Percentiles rank a stretch among this genome's conserved stretches.
These are phyloP conservation scores for Epinephelus moara DNA, from an alignment of 2,113 vertebrate species.

Conservation along the genomic window DNA sequence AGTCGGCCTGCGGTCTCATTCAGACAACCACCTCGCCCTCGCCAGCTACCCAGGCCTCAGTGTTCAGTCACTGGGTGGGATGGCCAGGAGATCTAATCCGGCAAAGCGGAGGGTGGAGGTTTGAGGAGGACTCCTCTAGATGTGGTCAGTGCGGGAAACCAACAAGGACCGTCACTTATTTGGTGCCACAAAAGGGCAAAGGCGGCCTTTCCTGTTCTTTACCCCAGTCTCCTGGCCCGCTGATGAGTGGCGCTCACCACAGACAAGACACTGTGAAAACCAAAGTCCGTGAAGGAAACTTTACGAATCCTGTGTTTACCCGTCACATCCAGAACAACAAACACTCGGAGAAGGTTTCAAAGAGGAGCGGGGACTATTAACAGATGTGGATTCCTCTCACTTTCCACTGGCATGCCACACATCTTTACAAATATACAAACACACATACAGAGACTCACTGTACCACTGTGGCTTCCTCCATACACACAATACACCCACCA, in stretches of 20 bases:
- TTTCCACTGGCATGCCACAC: conserved; percentile 68
- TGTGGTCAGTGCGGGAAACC: conserved; percentile 80
- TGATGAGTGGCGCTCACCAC: conserved; percentile 61
- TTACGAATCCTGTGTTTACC: conserved; percentile 46
- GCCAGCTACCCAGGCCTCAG: conserved; percentile 69
- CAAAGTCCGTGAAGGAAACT: conserved; percentile 28
- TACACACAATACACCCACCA: conserved; percentile 74
- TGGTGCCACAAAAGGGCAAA: conserved; percentile 68
- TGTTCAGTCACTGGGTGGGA: conserved; percentile 81
- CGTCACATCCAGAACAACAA: conserved; percentile 60
- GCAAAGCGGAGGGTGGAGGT: conserved; percentile 70
- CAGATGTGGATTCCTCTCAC: conserved; percentile 70
- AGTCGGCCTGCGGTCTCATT: conserved; percentile 81
- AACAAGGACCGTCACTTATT: conserved; percentile 71
- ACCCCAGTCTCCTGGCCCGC: conserved; percentile 27
- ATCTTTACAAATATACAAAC: conserved; percentile 61
- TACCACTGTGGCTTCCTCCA: conserved; percentile 62
- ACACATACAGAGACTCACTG: conserved; percentile 52
- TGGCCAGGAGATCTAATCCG: conserved; percentile 71
- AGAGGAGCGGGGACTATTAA: conserved; percentile 54
- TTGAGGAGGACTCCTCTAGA: conserved; percentile 66
- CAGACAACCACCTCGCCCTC: conserved; percentile 76
- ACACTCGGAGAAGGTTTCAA: conserved; percentile 41
- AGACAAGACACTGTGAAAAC: conserved; percentile 59
- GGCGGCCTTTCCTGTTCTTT: conserved; percentile 60